A percentile compares a stretch with the other conserved stretches of the same genome.
Conservation (phyloP, 2,797 vertebrate genomes). For the Lepus townsendii region DNA sequence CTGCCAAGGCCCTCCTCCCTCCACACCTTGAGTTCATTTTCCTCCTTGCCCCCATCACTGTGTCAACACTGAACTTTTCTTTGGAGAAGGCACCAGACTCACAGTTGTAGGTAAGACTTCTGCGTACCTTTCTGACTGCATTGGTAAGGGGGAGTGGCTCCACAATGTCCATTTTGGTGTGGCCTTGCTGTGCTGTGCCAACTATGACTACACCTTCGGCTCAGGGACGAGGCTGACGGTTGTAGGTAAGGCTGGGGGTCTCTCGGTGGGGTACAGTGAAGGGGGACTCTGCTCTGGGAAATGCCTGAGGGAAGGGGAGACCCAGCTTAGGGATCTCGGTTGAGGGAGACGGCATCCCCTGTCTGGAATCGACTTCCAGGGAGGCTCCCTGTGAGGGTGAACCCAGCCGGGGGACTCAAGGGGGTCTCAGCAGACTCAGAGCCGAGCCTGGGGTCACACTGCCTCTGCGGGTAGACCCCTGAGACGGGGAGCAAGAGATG, state of each 20-base stretch:
- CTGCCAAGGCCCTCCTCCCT: neutral
- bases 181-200: conserved; percentile 83
- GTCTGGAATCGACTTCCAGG: neutral
- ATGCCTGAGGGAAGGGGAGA: neutral
- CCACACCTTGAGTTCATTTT: neutral
- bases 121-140: neutral
- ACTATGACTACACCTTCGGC: conserved; percentile 86
- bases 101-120: conserved; percentile 86
- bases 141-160: fast-evolving
- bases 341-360: neutral
- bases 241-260: conserved; percentile 82
- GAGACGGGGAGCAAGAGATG: neutral
- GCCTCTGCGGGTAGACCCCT: neutral
- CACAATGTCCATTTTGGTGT: conserved; percentile 79
- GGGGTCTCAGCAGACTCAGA: neutral
- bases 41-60: conserved; percentile 62
- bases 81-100: conserved; percentile 85
- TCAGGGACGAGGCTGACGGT: conserved; percentile 86
- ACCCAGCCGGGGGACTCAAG: no score
- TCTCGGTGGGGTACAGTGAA: neutral
- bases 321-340: no score
- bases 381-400: neutral
- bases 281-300: neutral
- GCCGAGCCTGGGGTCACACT: neutral
- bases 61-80: conserved; percentile 53